Conservation (phyloP, 2,888 invertebrate genomes). For the Arge pagana region DNA sequence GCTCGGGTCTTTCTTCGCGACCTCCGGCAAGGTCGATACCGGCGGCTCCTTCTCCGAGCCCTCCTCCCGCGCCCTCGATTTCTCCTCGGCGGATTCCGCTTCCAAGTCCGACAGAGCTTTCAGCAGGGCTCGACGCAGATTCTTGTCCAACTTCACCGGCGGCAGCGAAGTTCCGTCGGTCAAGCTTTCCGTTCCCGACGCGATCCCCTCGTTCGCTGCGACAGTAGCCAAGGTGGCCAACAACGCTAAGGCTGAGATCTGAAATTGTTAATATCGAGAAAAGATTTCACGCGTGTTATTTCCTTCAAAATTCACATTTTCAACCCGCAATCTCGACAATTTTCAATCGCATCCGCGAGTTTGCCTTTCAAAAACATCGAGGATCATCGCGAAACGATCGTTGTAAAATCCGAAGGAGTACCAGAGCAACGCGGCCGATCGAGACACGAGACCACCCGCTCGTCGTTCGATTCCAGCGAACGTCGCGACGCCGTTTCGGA, state of each 20-base stretch:
- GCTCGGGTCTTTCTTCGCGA: conserved; percentile 3
- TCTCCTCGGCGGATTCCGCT: conserved; percentile 62
- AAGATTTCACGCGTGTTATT: too few species aligned
- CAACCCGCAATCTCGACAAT: too few species aligned
- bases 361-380: conserved; percentile 33
- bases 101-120: conserved; percentile 79
- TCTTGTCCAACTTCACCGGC: conserved; percentile 72
- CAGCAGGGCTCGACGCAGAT: conserved; percentile 74
- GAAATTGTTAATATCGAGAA: too few species aligned
- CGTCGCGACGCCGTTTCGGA: too few species aligned
- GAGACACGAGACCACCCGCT: too few species aligned
- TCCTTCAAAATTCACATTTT: too few species aligned
- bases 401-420: too few species aligned
- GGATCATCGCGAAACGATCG: too few species aligned
- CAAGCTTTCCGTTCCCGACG: conserved; percentile 32
- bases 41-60: conserved; percentile 45
- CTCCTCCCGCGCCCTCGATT: conserved; percentile 19
- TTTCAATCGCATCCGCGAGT: conserved; percentile 21
- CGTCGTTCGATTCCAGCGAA: too few species aligned
- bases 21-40: conserved; percentile 15
- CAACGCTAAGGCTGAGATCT: conserved; percentile 38
- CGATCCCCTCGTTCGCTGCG: conserved; percentile 27
- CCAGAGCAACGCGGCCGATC: too few species aligned
- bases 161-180: conserved; percentile 42
- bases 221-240: conserved; percentile 31